phyloP scores from a whole-genome alignment of 1,140 invertebrate species.

The Andricus grossulariae region DNA sequence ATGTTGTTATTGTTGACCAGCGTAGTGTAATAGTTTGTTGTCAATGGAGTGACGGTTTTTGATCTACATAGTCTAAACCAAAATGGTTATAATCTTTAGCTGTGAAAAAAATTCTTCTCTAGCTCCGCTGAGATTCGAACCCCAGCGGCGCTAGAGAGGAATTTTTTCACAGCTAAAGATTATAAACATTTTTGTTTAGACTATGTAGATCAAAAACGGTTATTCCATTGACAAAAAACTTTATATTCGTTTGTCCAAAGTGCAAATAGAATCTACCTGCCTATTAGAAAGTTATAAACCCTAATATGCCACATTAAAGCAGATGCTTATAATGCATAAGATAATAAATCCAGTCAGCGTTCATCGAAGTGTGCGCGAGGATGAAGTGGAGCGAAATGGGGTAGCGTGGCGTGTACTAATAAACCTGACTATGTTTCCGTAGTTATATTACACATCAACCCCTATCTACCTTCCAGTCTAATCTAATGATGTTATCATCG shows the following conservation, averaged over 20 bases:
- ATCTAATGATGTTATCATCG: constrained; percentile 70
- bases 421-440: constrained; percentile 63
- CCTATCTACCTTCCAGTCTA: constrained; percentile 57
- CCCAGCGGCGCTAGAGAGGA: too few relatives aligned
- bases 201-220: too few relatives aligned
- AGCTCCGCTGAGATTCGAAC: too few relatives aligned
- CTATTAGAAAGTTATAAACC: not conserved
- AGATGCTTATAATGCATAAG: constrained; percentile 57
- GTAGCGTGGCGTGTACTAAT: constrained; percentile 59
- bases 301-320: constrained; percentile 5
- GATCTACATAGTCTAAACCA: too few relatives aligned
- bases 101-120: too few relatives aligned
- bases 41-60: too few relatives aligned
- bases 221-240: not conserved
- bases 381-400: constrained; percentile 61
- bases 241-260: not conserved
- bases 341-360: constrained; percentile 58
- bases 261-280: constrained; percentile 21
- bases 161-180: too few relatives aligned
- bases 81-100: too few relatives aligned
- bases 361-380: constrained; percentile 58
- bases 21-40: too few relatives aligned
- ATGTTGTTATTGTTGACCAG: too few relatives aligned
- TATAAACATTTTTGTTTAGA: too few relatives aligned
- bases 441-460: constrained; percentile 60